Evolutionary conservation across 2,113 vertebrate genomes (phyloP).

Genomic region (Scomber japonicus): DNA sequence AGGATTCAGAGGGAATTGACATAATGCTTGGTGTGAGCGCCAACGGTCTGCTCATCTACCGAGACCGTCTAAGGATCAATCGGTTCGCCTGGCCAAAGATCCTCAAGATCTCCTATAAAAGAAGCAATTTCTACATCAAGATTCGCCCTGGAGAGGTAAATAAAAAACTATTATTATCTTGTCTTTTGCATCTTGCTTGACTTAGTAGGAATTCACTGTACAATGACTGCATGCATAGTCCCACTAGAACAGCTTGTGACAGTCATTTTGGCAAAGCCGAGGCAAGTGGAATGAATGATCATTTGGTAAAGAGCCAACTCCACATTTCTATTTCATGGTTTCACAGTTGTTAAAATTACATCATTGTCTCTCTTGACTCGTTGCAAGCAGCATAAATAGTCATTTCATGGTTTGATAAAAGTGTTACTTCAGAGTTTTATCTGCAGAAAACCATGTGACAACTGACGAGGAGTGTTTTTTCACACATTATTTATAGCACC

Average conservation of each 20-base stretch:
- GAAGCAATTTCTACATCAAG: slow-evolving; percentile 99
- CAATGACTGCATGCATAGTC: slow-evolving; percentile 42
- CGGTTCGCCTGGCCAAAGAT: slow-evolving; percentile 99
- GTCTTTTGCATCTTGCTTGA: slow-evolving; percentile 48
- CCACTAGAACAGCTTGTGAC: slow-evolving; percentile 26
- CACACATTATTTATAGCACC: slow-evolving; percentile 50
- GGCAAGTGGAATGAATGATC: slow-evolving; percentile 28
- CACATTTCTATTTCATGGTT: slow-evolving; percentile 70
- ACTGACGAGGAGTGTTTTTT: slow-evolving; percentile 16
- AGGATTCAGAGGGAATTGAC: slow-evolving; percentile 99
- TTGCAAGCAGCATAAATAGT: slow-evolving; percentile 53
- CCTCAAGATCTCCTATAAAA: slow-evolving; percentile 99
- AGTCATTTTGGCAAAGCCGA: slow-evolving; percentile 26
- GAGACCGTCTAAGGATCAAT: slow-evolving; percentile 97
- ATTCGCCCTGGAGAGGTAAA: slow-evolving; percentile 97
- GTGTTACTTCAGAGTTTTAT: slow-evolving; percentile 55
- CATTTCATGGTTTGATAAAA: slow-evolving; percentile 70
- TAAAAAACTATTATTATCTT: slow-evolving; percentile 62
- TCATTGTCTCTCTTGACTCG: slow-evolving; percentile 54
- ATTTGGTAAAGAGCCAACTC: slow-evolving; percentile 44
- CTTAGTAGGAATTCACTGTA: slow-evolving; percentile 9
- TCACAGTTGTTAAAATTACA: slow-evolving; percentile 66
- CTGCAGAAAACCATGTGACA: slow-evolving; percentile 37
- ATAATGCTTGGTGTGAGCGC: slow-evolving; percentile 99
- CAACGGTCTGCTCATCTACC: slow-evolving; percentile 97